A percentile compares a stretch with the other conserved stretches of the same genome.
These are phyloP conservation scores for Spilogale gracilis DNA, from an alignment of 2,113 vertebrate genomes.

Conservation along the genomic window DNA sequence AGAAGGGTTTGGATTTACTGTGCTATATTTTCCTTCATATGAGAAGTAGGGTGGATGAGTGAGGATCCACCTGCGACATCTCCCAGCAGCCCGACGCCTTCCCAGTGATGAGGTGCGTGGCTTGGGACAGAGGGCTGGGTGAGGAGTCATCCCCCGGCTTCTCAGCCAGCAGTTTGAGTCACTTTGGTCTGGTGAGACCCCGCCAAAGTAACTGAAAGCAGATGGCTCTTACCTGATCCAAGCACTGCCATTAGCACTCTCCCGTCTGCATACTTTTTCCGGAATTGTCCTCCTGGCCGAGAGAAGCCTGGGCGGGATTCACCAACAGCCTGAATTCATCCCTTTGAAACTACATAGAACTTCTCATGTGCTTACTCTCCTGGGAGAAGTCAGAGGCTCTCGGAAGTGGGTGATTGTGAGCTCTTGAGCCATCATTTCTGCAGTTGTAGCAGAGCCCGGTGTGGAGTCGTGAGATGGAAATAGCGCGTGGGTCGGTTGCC, in stretches of 20 bases:
- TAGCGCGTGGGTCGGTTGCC: constrained; percentile 41
- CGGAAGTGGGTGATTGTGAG: constrained; percentile 64
- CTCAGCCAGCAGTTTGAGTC: neutral
- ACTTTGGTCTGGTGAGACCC: constrained; percentile 7
- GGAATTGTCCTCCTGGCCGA: neutral
- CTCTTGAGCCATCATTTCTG: constrained; percentile 62
- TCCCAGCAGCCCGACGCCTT: rapidly evolving
- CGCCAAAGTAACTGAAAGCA: constrained; percentile 60
- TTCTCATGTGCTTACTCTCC: constrained; percentile 63
- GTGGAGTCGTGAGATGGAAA: neutral
- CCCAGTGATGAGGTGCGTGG: neutral
- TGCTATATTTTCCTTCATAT: neutral
- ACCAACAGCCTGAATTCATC: constrained; percentile 43
- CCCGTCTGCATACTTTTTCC: neutral
- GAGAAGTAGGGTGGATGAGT: neutral
- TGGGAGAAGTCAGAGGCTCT: constrained; percentile 55
- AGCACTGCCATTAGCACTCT: neutral
- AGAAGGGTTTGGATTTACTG: neutral
- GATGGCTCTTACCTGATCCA: constrained; percentile 37
- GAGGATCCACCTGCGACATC: neutral
- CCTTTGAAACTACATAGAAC: constrained; percentile 21
- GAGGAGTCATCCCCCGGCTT: neutral
- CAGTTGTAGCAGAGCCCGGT: constrained; percentile 49
- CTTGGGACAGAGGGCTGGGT: neutral
- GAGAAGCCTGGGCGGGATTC: constrained; percentile 46